A percentile compares a stretch with the other conserved stretches of the same genome.
Conservation (phyloP, 2,113 vertebrate genomes). For the Rattus rattus region DNA sequence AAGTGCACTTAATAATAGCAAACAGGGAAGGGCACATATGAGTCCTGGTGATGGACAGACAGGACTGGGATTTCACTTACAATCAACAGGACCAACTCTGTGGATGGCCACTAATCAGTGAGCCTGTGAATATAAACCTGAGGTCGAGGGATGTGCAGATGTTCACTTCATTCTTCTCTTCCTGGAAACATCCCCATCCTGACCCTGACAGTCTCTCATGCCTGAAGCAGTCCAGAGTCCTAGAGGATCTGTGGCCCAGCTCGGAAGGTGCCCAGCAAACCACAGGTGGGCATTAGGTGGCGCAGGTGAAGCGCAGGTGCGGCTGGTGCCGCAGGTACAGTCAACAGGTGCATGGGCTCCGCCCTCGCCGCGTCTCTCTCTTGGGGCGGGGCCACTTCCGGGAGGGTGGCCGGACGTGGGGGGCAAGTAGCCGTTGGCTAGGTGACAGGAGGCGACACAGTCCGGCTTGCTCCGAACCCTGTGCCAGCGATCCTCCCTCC, state of each 20-base stretch:
- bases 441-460: not conserved
- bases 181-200: not conserved
- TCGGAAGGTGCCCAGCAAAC: accelerated
- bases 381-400: slow-evolving; percentile 67
- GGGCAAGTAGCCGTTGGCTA: slow-evolving; percentile 39
- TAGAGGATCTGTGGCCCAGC: accelerated
- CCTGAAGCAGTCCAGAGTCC: not conserved
- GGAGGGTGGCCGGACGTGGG: slow-evolving; percentile 20
- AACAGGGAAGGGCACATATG: not conserved
- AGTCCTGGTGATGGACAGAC: not conserved
- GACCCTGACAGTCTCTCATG: not conserved
- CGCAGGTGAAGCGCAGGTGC: not conserved
- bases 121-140: not conserved
- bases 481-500: not conserved
- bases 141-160: not conserved
- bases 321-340: slow-evolving; percentile 69
- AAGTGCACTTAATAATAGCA: not conserved
- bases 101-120: not conserved
- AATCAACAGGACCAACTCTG: not conserved
- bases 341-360: slow-evolving; percentile 57
- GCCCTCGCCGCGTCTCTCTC: not conserved
- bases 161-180: not conserved
- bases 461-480: not conserved
- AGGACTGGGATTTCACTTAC: not conserved
- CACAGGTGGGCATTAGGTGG: not conserved